phyloP scores from a whole-genome alignment of 2,797 vertebrate genomes.

The Paratrypauchen microcephalus region DNA sequence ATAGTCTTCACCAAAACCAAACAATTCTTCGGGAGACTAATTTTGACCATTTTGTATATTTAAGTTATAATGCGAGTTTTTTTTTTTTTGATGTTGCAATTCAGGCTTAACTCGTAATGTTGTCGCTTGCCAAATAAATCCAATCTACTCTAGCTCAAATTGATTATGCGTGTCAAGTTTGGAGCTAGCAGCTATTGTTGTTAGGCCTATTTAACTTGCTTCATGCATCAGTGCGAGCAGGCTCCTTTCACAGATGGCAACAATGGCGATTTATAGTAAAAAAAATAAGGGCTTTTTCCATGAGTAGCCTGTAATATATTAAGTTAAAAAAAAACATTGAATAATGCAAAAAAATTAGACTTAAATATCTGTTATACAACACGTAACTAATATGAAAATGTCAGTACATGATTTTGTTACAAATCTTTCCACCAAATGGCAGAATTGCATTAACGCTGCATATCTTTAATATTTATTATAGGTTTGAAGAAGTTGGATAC shows the following conservation, averaged over 20 bases:
- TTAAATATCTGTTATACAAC: not conserved
- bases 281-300: not conserved
- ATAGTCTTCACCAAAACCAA: not conserved
- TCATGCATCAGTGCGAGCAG: not conserved
- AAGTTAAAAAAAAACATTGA: not conserved
- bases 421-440: not conserved
- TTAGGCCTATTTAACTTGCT: not conserved
- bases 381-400: not conserved
- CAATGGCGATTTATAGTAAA: not conserved
- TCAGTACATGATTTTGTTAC: constrained; percentile 1
- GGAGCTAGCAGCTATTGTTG: not conserved
- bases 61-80: too few species aligned
- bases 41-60: too few species aligned
- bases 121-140: too few species aligned
- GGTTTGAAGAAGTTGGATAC: constrained; percentile 4
- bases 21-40: too few species aligned
- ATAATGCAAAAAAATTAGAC: not conserved
- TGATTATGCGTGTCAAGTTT: not conserved
- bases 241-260: not conserved
- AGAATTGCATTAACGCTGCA: not conserved
- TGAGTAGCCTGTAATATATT: not conserved
- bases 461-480: not conserved
- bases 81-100: too few species aligned
- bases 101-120: too few species aligned
- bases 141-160: not conserved